phyloP scores from a whole-genome alignment of 2,888 invertebrate genomes.

The Andrena praecox region DNA sequence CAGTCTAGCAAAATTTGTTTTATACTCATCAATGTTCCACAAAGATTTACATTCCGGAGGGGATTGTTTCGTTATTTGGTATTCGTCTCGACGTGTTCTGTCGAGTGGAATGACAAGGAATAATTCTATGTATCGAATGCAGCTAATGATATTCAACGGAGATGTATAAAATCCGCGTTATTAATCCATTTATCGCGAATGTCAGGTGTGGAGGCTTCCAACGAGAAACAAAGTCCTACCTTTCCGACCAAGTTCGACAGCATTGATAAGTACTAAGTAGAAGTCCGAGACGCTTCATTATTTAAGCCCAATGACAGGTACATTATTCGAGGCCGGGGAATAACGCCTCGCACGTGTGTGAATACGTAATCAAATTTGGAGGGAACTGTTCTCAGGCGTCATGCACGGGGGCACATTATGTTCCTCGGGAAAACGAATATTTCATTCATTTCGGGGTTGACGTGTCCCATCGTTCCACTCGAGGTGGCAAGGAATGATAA shows the following conservation, averaged over 20 bases:
- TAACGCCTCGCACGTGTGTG: background rate
- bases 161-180: too few species aligned
- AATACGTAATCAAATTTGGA: background rate
- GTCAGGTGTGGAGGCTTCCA: background rate
- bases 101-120: too few species aligned
- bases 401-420: background rate
- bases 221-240: background rate
- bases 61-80: too few species aligned
- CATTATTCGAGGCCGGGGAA: background rate
- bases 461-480: background rate
- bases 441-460: background rate
- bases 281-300: conserved; percentile 4
- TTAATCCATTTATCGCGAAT: too few species aligned
- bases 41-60: too few species aligned
- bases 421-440: background rate
- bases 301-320: background rate
- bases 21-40: too few species aligned
- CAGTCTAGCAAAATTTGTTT: too few species aligned
- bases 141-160: too few species aligned
- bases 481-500: background rate
- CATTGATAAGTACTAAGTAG: background rate
- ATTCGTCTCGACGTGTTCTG: too few species aligned
- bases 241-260: background rate
- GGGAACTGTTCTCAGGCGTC: background rate
- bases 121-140: too few species aligned